phyloP scores from a whole-genome alignment of 2,113 vertebrate species.

The Tachysurus vachellii region DNA sequence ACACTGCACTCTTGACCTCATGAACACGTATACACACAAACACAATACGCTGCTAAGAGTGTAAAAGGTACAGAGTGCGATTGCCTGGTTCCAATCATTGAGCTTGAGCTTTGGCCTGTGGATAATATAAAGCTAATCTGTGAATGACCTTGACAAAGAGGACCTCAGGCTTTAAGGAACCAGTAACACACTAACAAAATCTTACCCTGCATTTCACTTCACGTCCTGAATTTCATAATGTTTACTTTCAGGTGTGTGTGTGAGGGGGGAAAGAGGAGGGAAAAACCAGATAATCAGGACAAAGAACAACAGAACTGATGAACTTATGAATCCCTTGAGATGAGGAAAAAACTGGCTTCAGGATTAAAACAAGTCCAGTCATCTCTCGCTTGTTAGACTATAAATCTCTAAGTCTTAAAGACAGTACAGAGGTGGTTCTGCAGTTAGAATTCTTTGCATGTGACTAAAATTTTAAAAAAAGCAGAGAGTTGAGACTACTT shows the following conservation, averaged over 20 bases:
- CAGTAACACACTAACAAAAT: neutral
- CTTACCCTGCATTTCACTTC: neutral
- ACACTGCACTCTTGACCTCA: conserved; percentile 26
- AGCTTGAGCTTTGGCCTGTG: conserved; percentile 31
- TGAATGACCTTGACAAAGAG: conserved; percentile 15
- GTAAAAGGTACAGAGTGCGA: conserved; percentile 9
- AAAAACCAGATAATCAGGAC: neutral
- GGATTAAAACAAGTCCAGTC: neutral
- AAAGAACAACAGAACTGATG: neutral
- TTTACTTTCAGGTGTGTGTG: neutral
- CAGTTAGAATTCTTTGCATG: neutral
- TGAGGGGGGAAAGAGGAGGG: neutral
- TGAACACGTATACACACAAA: conserved; percentile 27
- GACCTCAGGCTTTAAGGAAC: neutral
- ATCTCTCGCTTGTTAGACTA: neutral
- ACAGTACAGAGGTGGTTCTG: neutral
- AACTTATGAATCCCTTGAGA: neutral
- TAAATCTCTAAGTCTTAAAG: neutral
- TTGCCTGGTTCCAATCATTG: conserved; percentile 2
- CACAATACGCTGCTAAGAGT: neutral
- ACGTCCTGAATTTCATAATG: neutral
- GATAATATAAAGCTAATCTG: conserved; percentile 1
- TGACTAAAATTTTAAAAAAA: neutral
- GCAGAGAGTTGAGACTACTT: neutral
- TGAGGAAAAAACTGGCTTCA: neutral